Percentiles rank a stretch among this genome's conserved stretches.
phyloP scores from a whole-genome alignment of 2,888 invertebrate species.

The Trichopoda pennipes region DNA sequence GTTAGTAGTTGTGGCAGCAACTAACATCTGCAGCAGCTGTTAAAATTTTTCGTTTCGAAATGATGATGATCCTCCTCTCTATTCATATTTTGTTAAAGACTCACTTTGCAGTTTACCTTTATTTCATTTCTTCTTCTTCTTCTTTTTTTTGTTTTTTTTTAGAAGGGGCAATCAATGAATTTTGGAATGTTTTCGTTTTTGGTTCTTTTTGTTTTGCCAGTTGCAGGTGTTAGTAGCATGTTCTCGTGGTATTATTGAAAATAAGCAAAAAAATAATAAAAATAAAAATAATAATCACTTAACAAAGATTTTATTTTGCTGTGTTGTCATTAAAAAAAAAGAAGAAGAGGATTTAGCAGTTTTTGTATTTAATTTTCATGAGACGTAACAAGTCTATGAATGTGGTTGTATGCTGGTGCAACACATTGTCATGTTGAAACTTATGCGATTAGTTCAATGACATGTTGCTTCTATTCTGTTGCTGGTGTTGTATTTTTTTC shows the following conservation, averaged over 20 bases:
- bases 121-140: conserved; percentile 1
- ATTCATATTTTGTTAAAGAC: conserved; percentile 34
- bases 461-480: conserved; percentile 56
- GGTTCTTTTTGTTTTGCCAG: conserved; percentile 23
- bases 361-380: conserved; percentile 18
- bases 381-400: conserved; percentile 13
- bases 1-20: conserved; percentile 57
- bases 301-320: conserved; percentile 37
- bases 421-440: conserved; percentile 34
- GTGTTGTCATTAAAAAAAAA: conserved; percentile 11
- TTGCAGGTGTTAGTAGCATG: conserved; percentile 61
- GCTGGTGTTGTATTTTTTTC: conserved; percentile 7
- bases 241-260: conserved; percentile 19
- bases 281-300: conserved; percentile 3
- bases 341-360: neutral
- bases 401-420: conserved; percentile 29
- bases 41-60: conserved; percentile 29
- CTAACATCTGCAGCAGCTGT: conserved; percentile 67
- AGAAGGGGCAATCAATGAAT: conserved; percentile 55
- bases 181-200: conserved; percentile 43
- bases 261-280: conserved; percentile 25
- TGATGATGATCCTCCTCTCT: conserved; percentile 52
- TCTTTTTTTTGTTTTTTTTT: too few species aligned
- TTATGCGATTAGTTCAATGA: conserved; percentile 58
- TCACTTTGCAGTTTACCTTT: conserved; percentile 1